These are phyloP conservation scores for Lampris incognitus DNA, from an alignment of 2,113 vertebrate genomes.

Conservation along the genomic window DNA sequence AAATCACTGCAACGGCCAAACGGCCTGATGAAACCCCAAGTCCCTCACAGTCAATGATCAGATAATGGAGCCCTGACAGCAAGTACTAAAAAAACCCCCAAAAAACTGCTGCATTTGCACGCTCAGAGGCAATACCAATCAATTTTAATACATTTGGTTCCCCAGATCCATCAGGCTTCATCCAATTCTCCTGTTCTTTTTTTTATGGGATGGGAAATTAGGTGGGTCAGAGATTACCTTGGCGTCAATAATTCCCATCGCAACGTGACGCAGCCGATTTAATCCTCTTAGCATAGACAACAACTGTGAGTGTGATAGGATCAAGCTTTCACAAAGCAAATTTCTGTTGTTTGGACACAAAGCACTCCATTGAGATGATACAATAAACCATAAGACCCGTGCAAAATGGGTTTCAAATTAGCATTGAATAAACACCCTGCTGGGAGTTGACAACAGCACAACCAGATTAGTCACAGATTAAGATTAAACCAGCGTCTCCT, in stretches of 20 bases:
- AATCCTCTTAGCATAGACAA: constrained; percentile 64
- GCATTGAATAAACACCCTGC: constrained; percentile 48
- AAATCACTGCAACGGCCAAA: not conserved
- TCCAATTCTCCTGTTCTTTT: constrained; percentile 3
- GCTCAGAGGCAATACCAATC: constrained; percentile 8
- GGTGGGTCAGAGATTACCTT: constrained; percentile 67
- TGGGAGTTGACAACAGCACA: constrained; percentile 27
- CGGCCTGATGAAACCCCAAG: not conserved
- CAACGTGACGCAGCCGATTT: constrained; percentile 56
- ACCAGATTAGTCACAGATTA: constrained; percentile 74
- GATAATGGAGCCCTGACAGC: constrained; percentile 29
- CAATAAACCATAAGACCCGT: constrained; percentile 41
- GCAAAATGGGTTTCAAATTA: constrained; percentile 57
- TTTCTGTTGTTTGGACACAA: constrained; percentile 39
- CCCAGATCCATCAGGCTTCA: constrained; percentile 12
- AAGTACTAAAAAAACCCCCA: not conserved
- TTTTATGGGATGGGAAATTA: constrained; percentile 45
- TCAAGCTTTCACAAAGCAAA: constrained; percentile 27
- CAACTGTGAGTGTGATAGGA: constrained; percentile 54
- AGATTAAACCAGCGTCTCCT: constrained; percentile 61
- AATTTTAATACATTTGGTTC: constrained; percentile 28
- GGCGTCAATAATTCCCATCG: constrained; percentile 34
- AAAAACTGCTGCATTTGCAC: constrained; percentile 20
- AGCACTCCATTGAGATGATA: constrained; percentile 14
- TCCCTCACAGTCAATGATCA: not conserved